A percentile compares a stretch with the other conserved stretches of the same genome.
Evolutionary conservation across 2,113 vertebrate species (phyloP).

Genomic region (Perca flavescens): DNA sequence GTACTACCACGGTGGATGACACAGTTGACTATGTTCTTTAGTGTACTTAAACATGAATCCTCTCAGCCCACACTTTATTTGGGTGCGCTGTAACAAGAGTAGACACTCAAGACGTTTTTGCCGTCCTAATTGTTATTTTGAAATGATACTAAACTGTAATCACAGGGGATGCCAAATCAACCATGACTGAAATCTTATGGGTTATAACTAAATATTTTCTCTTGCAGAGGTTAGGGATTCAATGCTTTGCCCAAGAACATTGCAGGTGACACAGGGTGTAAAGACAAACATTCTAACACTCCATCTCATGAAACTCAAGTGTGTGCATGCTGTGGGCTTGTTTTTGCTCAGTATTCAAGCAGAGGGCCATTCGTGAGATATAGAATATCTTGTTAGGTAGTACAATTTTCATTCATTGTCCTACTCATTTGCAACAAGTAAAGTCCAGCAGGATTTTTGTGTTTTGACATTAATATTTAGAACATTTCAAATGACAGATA

Average conservation of each 20-base stretch:
- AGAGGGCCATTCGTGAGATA: neutral
- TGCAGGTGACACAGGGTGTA: conserved; percentile 16
- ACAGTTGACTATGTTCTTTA: neutral
- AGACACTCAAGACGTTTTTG: neutral
- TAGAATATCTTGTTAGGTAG: conserved; percentile 16
- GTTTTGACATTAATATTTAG: conserved; percentile 22
- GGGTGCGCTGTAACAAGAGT: neutral
- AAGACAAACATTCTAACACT: conserved; percentile 18
- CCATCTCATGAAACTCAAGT: conserved; percentile 46
- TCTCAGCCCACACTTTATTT: neutral
- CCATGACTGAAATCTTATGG: neutral
- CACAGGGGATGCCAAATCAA: neutral
- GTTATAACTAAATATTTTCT: neutral
- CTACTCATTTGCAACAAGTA: conserved; percentile 23
- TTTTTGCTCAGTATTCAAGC: conserved; percentile 13
- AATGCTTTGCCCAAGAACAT: conserved; percentile 12
- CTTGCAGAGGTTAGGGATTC: conserved; percentile 1
- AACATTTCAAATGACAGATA: conserved; percentile 25
- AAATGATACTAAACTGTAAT: neutral
- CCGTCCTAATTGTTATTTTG: neutral
- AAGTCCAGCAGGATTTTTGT: conserved; percentile 15
- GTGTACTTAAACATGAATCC: conserved; percentile 5
- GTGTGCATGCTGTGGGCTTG: conserved; percentile 15
- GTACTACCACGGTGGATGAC: neutral
- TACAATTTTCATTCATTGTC: conserved; percentile 4